These are phyloP conservation scores for Batillaria attramentaria DNA, from an alignment of 1,140 invertebrate genomes.

Conservation along the genomic window DNA sequence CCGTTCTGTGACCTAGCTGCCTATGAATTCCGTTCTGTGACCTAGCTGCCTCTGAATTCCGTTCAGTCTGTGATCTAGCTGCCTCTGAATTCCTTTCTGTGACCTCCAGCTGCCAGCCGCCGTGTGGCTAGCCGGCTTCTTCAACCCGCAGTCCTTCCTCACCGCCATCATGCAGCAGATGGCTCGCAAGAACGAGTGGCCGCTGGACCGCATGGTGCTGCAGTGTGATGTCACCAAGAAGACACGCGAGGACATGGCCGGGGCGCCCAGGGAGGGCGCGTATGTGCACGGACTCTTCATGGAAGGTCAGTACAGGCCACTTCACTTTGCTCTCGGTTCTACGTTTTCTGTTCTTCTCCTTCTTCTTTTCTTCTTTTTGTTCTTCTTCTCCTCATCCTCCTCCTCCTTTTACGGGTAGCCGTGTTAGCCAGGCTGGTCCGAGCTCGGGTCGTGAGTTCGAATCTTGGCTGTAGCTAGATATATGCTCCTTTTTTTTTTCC, in stretches of 20 bases:
- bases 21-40: too few relatives aligned
- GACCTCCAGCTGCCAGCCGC: conserved; percentile 93
- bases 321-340: neutral
- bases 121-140: conserved; percentile 96
- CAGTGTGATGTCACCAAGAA: conserved; percentile 98
- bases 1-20: too few relatives aligned
- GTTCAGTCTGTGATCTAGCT: too few relatives aligned
- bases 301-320: conserved; percentile 77
- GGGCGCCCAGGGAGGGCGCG: conserved; percentile 90
- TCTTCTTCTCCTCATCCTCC: neutral
- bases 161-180: conserved; percentile 97
- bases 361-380: neutral
- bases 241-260: conserved; percentile 90
- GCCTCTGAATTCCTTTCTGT: too few relatives aligned
- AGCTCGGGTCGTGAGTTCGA: too few relatives aligned
- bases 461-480: too few relatives aligned
- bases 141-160: conserved; percentile 95
- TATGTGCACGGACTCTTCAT: conserved; percentile 96
- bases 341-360: neutral
- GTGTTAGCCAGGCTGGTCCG: too few relatives aligned
- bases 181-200: conserved; percentile 83
- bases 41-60: too few relatives aligned
- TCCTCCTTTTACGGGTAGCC: neutral
- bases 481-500: too few relatives aligned
- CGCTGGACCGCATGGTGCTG: conserved; percentile 96